Evolutionary conservation across 2,888 invertebrate genomes (phyloP).

Genomic region (Sesamia inferens): DNA sequence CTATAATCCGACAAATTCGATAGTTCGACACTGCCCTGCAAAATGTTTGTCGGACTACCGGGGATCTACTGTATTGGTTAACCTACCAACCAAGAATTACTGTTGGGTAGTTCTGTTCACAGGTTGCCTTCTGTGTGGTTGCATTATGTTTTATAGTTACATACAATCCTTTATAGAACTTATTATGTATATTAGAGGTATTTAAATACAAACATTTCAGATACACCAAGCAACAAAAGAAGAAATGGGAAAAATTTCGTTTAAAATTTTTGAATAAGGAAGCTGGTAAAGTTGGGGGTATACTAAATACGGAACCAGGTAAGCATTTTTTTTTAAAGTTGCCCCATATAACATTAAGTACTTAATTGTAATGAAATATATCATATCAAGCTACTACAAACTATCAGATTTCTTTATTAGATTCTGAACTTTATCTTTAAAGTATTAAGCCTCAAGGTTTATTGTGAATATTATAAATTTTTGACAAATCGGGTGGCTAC

Average conservation of each 20-base stretch:
- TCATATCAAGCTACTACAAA: no score
- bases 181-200: neutral
- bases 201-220: constrained; percentile 21
- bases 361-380: no score
- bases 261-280: neutral
- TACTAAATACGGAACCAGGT: neutral
- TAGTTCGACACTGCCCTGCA: no score
- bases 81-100: neutral
- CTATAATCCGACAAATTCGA: no score
- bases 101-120: neutral
- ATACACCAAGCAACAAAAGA: constrained; percentile 22
- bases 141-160: neutral
- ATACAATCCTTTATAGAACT: neutral
- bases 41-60: no score
- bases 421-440: no score
- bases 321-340: neutral
- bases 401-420: no score
- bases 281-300: no score
- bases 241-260: constrained; percentile 6
- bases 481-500: no score
- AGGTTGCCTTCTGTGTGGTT: neutral
- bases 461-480: no score
- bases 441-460: no score
- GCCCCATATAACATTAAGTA: no score
- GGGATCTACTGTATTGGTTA: neutral